phyloP scores from a whole-genome alignment of 2,113 vertebrate species.

The Asarcornis scutulata region DNA sequence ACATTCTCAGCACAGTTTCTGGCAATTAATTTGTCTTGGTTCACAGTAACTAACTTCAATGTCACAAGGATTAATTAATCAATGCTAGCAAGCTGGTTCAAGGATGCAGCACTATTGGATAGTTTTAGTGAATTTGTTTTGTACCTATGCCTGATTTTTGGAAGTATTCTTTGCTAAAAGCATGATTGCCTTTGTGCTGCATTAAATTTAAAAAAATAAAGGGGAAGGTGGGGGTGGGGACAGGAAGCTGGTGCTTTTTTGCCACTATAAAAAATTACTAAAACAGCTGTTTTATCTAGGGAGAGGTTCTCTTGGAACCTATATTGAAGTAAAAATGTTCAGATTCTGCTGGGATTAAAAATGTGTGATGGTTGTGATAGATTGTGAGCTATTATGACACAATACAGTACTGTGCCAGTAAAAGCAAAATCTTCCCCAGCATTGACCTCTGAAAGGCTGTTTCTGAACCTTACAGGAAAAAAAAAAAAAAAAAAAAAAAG shows the following conservation, averaged over 20 bases:
- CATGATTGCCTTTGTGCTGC: not conserved
- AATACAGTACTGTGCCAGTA: accelerated
- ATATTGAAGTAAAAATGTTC: not conserved
- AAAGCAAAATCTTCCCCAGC: accelerated
- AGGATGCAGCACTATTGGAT: not conserved
- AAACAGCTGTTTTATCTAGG: not conserved
- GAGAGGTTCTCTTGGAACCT: not conserved
- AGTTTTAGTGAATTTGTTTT: not conserved
- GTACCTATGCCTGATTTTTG: not conserved
- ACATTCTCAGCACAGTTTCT: not conserved
- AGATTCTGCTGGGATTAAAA: not conserved
- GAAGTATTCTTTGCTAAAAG: not conserved
- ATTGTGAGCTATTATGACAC: not conserved
- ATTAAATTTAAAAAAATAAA: not conserved
- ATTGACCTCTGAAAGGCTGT: accelerated
- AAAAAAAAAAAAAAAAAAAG: not conserved
- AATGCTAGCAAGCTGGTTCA: not conserved
- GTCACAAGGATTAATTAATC: constrained; percentile 10
- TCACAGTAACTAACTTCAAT: not conserved
- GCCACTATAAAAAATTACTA: not conserved
- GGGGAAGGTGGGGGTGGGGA: too few species aligned
- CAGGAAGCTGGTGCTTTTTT: not conserved
- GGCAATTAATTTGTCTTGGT: not conserved
- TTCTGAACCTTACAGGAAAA: not conserved
- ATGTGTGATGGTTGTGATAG: not conserved